phyloP scores from a whole-genome alignment of 2,888 invertebrate genomes.

The Bhutanitis thaidina region DNA sequence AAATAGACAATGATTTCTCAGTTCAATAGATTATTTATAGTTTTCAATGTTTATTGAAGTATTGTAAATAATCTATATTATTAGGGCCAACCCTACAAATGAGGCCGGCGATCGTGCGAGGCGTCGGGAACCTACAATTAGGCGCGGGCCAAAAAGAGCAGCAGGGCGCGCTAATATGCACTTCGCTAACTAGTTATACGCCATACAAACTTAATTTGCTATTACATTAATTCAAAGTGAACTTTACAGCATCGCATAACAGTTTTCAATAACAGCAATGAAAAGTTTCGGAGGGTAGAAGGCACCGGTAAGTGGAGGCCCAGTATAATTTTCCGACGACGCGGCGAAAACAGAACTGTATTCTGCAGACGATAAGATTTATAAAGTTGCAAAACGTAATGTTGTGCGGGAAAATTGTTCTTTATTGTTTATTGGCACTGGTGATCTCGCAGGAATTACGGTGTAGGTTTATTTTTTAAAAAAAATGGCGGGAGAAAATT shows the following conservation, averaged over 20 bases:
- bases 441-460: conserved; percentile 53
- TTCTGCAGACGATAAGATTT: background rate
- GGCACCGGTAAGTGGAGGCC: conserved; percentile 40
- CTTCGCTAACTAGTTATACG: conserved; percentile 64
- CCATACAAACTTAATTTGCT: conserved; percentile 31
- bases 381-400: conserved; percentile 11
- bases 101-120: conserved; percentile 52
- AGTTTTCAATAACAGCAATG: conserved; percentile 9
- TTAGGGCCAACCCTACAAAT: conserved; percentile 48
- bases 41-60: too few species aligned
- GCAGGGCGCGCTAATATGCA: conserved; percentile 63
- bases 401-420: conserved; percentile 46
- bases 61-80: too few species aligned
- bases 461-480: conserved; percentile 46
- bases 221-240: conserved; percentile 26
- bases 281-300: conserved; percentile 38
- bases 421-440: conserved; percentile 69
- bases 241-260: conserved; percentile 26
- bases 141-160: conserved; percentile 59
- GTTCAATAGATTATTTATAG: too few species aligned
- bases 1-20: too few species aligned
- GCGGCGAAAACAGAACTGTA: conserved; percentile 28
- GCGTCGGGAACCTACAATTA: conserved; percentile 79
- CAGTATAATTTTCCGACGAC: conserved; percentile 25
- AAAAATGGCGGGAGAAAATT: conserved; percentile 58